These are phyloP conservation scores for Arge pagana DNA, from an alignment of 2,888 invertebrate genomes.

Conservation along the genomic window DNA sequence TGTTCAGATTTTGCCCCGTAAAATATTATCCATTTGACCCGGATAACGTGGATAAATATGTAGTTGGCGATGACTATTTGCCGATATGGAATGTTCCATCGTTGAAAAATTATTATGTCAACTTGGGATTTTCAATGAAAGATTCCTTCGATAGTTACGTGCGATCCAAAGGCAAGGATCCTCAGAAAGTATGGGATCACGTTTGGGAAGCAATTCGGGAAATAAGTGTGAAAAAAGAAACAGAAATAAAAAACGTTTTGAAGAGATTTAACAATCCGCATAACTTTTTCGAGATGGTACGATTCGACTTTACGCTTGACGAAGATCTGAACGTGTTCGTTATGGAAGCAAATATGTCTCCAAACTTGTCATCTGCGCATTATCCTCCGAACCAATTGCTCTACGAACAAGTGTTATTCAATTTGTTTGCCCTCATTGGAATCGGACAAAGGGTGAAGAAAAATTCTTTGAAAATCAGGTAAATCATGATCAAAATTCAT, in stretches of 20 bases:
- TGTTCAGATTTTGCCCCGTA: slow-evolving; percentile 88
- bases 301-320: slow-evolving; percentile 93
- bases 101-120: slow-evolving; percentile 70
- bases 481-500: slow-evolving; percentile 22
- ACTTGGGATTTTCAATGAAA: slow-evolving; percentile 81
- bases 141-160: slow-evolving; percentile 82
- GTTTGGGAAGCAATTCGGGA: slow-evolving; percentile 78
- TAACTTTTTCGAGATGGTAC: slow-evolving; percentile 92
- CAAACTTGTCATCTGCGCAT: slow-evolving; percentile 92
- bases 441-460: slow-evolving; percentile 63
- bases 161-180: slow-evolving; percentile 69
- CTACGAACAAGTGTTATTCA: slow-evolving; percentile 92
- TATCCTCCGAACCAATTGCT: slow-evolving; percentile 85
- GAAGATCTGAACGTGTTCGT: slow-evolving; percentile 82
- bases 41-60: slow-evolving; percentile 81
- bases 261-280: slow-evolving; percentile 52
- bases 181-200: slow-evolving; percentile 76
- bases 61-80: slow-evolving; percentile 91
- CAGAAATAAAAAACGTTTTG: slow-evolving; percentile 67
- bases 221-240: slow-evolving; percentile 73
- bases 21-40: slow-evolving; percentile 91
- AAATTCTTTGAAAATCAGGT: slow-evolving; percentile 57
- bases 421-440: slow-evolving; percentile 79
- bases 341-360: slow-evolving; percentile 98
- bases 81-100: slow-evolving; percentile 93